Base-by-base conservation (phyloP, 1,140 invertebrate genomes). In the Lanistes nyassanus region DNA sequence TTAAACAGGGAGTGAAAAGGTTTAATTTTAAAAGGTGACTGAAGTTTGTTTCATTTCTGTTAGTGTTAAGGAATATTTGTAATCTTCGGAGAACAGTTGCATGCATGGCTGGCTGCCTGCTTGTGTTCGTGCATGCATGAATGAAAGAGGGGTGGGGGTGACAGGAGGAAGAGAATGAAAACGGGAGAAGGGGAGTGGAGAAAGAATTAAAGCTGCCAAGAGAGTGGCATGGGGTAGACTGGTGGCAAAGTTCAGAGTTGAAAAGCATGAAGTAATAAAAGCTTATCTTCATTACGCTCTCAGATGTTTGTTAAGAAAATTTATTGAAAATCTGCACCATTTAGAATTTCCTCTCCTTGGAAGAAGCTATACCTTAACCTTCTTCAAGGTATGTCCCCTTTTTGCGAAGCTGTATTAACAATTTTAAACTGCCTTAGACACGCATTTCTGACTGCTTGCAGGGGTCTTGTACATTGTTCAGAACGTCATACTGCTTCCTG, bases 21-120 rank as follows among this genome's bases (percentile, higher is more conserved):
- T 76, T 85, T 0, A 72, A 82, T 53, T 84, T 82, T 75, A 77
- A 80, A 75, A 82, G 84, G 83, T 83, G 75, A 64, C 66, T 72
- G 7, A 16, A 37, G 66, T 13, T 34, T 31, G 66, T n/a, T 11
- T 34, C 23, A 16, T 21, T 26, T 37, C 42, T 36, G 6, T 65
- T 37, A 21, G 9, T 34, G 31, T 65, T 21, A 16, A 36, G 34
- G 64, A 16, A 36, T 65, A 36, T 65, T 29, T 65, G 64, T 36
- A 36, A 36, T 29, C 39, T 29, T 65, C 29, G 11, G 64, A 36
- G 64, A 36, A 36, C 23, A 36, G 34, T 29, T 19, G 64, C 6
- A 36, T 19, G 64, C 6, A 36, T 19, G 64, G 3, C 16, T 19
- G 34, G 11, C 29, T 19, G 64, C 11, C 16, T 19, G 26, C 6